Conservation (phyloP, 1,140 invertebrate genomes). For the Camponotus pennsylvanicus region DNA sequence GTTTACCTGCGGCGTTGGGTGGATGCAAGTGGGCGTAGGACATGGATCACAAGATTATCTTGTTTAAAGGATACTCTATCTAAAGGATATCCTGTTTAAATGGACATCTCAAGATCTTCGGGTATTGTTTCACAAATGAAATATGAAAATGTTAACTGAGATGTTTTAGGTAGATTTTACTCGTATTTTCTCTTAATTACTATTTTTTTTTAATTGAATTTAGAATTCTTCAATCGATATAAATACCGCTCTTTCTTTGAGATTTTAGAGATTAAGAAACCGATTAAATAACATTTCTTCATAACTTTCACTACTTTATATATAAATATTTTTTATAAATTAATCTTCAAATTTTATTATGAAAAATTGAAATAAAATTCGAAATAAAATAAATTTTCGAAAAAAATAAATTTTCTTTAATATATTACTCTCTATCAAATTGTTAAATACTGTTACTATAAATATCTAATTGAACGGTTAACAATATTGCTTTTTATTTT, state of each 20-base stretch:
- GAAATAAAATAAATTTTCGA: neutral
- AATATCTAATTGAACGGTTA: constrained; percentile 22
- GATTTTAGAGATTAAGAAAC: neutral
- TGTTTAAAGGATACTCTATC: constrained; percentile 29
- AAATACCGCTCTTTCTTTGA: neutral
- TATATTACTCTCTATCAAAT: neutral
- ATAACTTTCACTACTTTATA: neutral
- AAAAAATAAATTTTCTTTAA: neutral
- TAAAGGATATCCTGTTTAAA: constrained; percentile 48
- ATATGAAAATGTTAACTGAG: constrained; percentile 7
- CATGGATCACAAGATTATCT: constrained; percentile 68
- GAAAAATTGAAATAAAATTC: neutral
- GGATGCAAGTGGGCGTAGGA: constrained; percentile 66
- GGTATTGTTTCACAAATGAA: constrained; percentile 34
- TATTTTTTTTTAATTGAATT: constrained; percentile 2
- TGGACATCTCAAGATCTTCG: constrained; percentile 30
- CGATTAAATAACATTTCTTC: neutral
- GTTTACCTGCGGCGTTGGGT: constrained; percentile 69
- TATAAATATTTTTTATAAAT: neutral
- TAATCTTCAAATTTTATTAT: neutral
- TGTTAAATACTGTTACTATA: constrained; percentile 20
- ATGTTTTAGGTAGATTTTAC: neutral
- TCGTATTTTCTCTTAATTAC: neutral
- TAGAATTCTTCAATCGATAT: neutral
- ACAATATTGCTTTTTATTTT: constrained; percentile 56